A percentile compares a stretch with the other conserved stretches of the same genome.
phyloP scores from a whole-genome alignment of 2,888 invertebrate species.

The Coelopa pilipes region DNA sequence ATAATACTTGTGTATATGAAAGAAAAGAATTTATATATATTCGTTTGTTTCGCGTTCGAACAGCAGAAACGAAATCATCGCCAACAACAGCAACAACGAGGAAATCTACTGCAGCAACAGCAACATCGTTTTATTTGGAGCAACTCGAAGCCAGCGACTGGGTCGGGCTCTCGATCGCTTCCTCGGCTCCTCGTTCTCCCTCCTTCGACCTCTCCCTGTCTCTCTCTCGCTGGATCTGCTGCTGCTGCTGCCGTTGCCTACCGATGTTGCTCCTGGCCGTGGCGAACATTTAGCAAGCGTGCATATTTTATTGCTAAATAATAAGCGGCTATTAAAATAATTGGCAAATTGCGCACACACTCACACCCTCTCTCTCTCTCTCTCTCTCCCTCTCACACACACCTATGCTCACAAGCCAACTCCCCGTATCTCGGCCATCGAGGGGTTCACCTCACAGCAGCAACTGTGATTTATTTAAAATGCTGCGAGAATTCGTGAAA shows the following conservation, averaged over 20 bases:
- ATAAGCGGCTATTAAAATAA: constrained; percentile 61
- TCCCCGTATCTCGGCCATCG: too few relatives aligned
- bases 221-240: background rate
- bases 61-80: background rate
- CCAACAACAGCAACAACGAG: constrained; percentile 20
- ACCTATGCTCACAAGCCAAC: background rate
- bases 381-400: background rate
- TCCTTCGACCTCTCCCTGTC: too few relatives aligned
- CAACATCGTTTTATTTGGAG: too few relatives aligned
- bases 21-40: background rate
- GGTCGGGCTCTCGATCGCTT: too few relatives aligned
- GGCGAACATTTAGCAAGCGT: constrained; percentile 30
- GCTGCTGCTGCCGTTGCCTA: background rate
- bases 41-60: background rate
- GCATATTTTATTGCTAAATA: constrained; percentile 61
- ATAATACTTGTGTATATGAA: background rate
- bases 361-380: background rate
- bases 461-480: constrained; percentile 20
- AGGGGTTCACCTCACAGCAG: background rate
- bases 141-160: too few relatives aligned
- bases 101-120: background rate
- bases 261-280: constrained; percentile 6
- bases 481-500: constrained; percentile 10
- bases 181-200: too few relatives aligned
- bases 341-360: constrained; percentile 53